Evolutionary conservation across 1,140 invertebrate genomes (phyloP), one percentile per base, ranked within the genome.

Genomic region (Maconellicoccus hirsutus): DNA sequence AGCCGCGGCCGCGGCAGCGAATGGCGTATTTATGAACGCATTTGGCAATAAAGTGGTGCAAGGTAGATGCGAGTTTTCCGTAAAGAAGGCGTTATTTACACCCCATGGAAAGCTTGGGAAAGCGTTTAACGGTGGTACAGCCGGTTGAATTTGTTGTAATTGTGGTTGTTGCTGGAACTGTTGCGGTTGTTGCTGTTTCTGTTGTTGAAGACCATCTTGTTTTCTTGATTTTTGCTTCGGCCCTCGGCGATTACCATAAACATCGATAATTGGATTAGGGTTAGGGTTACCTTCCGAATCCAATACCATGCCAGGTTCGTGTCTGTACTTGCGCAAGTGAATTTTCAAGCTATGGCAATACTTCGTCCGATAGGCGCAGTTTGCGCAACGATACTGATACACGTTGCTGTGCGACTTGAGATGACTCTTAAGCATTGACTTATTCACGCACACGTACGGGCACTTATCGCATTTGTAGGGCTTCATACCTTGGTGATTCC

Each of bases 341-440:
- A 97, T 83, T 77, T 99, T 99, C 0, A 99, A 81, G 27, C 93
- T 95, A 81, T 99, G 97, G 76, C 93, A 97, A 78, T 99, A 99
- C 79, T 99, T 99, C 0, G 96, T 98, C 1, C 92, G 94, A 78
- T 98, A 99, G n/a, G 86, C 87, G 78, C 98, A 99, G 77, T 97
- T 90, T 0, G 87, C 82, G 78, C 98, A 99, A 25, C 92, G 85
- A 78, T 97, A 99, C 76, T 97, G 96, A 77, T 98, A 98, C 0
- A 98, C 82, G 73, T 93, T 95, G 0, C 94, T 98, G 79, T 99
- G 98, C 0, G 93, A 97, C 78, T 99, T 99, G 75, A 98, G 85
- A 77, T 99, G 98, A 0, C 94, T 97, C 78, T 98, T 98, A 12
- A 99, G 82, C 98, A 99, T 99, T 0, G 96, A 98, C 78, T 99